Conservation (phyloP, 2,113 vertebrate genomes). For the Gobius niger region DNA sequence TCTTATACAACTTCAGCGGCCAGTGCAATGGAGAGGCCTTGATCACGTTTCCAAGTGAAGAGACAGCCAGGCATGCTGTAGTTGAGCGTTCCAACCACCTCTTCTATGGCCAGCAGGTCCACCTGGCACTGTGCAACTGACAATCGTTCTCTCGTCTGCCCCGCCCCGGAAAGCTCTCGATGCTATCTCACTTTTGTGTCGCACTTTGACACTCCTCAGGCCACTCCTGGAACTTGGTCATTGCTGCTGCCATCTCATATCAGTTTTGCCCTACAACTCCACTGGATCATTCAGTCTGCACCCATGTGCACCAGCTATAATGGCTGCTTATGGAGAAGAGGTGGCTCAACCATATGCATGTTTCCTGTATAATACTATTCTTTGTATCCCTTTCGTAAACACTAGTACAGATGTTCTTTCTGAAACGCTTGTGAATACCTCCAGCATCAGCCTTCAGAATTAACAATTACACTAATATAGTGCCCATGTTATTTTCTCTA, state of each 20-base stretch:
- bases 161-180: constrained; percentile 4
- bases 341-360: constrained; percentile 7
- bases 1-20: constrained; percentile 87
- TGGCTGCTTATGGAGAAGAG: constrained; percentile 22
- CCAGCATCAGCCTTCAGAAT: constrained; percentile 30
- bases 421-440: constrained; percentile 56
- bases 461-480: constrained; percentile 36
- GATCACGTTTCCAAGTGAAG: constrained; percentile 86
- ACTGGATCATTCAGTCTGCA: not conserved
- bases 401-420: constrained; percentile 46
- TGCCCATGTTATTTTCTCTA: constrained; percentile 34
- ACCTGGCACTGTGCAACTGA: constrained; percentile 80
- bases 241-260: constrained; percentile 14
- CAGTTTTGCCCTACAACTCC: not conserved
- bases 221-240: constrained; percentile 25
- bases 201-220: constrained; percentile 32
- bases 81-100: constrained; percentile 79
- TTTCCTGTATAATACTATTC: constrained; percentile 37
- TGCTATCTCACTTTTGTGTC: constrained; percentile 4
- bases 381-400: constrained; percentile 13
- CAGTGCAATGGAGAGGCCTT: constrained; percentile 89
- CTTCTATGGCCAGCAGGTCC: constrained; percentile 80
- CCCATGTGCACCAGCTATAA: constrained; percentile 21
- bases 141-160: not conserved
- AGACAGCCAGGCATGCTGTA: constrained; percentile 82